These are phyloP conservation scores for Coptotermes formosanus DNA, from an alignment of 1,140 invertebrate genomes.

Conservation along the genomic window DNA sequence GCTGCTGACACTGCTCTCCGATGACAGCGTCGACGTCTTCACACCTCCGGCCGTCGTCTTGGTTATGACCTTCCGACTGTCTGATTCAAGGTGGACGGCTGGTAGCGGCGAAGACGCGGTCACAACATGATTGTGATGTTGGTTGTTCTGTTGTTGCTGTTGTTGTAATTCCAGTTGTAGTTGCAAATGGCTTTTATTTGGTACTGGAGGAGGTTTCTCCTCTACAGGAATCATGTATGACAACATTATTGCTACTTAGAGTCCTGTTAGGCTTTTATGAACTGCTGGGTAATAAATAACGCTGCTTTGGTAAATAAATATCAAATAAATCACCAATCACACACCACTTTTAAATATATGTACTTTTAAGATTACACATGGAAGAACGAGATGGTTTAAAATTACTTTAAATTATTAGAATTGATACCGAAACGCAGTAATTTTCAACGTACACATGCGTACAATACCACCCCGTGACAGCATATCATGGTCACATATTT, in stretches of 20 bases:
- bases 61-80: constrained; percentile 36
- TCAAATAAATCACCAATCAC: no score
- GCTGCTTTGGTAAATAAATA: no score
- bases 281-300: no score
- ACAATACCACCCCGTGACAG: no score
- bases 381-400: no score
- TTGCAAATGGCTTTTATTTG: constrained; percentile 52
- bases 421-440: no score
- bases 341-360: no score
- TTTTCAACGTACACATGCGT: no score
- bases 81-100: constrained; percentile 43
- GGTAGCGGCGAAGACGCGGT: constrained; percentile 35
- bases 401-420: no score
- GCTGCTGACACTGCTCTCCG: constrained; percentile 55
- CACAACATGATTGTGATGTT: constrained; percentile 25
- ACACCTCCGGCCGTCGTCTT: background rate
- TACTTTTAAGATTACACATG: no score
- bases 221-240: constrained; percentile 65
- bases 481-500: no score
- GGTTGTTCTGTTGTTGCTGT: constrained; percentile 31
- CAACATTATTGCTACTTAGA: constrained; percentile 48
- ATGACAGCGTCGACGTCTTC: constrained; percentile 7
- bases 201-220: constrained; percentile 59
- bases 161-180: constrained; percentile 42
- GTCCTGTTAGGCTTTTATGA: no score